These are phyloP conservation scores for Papilio gigon DNA, from an alignment of 2,888 invertebrate genomes.

Conservation along the genomic window DNA sequence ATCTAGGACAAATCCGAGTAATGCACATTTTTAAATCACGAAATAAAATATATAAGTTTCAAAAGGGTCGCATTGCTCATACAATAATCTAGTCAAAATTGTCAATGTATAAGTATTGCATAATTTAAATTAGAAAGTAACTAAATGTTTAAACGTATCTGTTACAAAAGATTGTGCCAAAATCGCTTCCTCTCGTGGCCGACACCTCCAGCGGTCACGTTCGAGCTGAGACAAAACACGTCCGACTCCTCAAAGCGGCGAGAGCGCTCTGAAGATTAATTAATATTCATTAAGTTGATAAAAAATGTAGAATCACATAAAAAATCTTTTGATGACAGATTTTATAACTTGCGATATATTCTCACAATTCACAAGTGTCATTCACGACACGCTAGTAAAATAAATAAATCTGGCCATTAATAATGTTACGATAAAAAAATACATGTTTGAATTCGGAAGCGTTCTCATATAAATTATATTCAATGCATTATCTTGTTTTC, in stretches of 20 bases:
- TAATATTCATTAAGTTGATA: constrained; percentile 41
- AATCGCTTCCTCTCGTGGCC: constrained; percentile 24
- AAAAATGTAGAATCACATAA: constrained; percentile 38
- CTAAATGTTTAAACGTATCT: no score
- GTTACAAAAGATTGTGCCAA: no score
- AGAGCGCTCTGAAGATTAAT: constrained; percentile 38
- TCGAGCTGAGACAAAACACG: constrained; percentile 41
- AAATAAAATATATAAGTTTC: no score
- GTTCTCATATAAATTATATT: neutral
- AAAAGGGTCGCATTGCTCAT: neutral
- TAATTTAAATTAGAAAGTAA: no score
- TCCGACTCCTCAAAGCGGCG: constrained; percentile 34
- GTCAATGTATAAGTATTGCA: no score
- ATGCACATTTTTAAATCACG: no score
- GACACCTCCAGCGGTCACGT: constrained; percentile 17
- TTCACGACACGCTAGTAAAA: neutral
- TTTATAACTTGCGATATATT: constrained; percentile 19
- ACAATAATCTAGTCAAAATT: neutral
- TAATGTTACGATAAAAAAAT: neutral
- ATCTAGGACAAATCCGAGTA: no score
- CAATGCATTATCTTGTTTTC: neutral
- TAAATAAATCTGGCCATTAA: constrained; percentile 7
- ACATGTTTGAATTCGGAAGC: neutral
- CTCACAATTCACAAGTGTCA: constrained; percentile 5
- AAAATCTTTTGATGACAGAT: constrained; percentile 29